phyloP scores from a whole-genome alignment of 1,140 invertebrate genomes.

The Dinothrombium tinctorium region DNA sequence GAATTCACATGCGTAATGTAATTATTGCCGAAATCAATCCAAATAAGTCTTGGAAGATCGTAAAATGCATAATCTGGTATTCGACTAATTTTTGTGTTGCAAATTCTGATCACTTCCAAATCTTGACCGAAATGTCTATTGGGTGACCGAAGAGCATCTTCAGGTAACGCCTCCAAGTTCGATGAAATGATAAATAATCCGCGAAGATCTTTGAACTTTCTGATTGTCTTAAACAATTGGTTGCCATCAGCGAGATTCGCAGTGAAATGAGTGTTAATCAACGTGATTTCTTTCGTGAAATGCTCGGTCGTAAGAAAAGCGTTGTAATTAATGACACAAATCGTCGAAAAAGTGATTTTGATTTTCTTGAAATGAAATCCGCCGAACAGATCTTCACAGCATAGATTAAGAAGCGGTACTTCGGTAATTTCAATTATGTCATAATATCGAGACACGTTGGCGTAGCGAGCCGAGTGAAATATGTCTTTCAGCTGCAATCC shows the following conservation, averaged over 20 bases:
- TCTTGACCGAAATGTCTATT: background rate
- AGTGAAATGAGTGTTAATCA: background rate
- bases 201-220: background rate
- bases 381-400: background rate
- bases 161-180: background rate
- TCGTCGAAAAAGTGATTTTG: background rate
- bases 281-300: background rate
- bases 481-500: background rate
- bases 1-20: background rate
- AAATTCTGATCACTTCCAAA: background rate
- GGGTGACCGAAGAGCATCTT: background rate
- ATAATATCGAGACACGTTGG: background rate
- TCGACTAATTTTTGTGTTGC: background rate
- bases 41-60: background rate
- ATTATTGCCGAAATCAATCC: constrained; percentile 4
- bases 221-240: background rate
- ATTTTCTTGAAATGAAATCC: background rate
- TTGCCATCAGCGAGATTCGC: background rate
- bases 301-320: background rate
- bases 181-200: background rate
- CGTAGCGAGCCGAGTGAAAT: background rate
- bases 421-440: background rate
- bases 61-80: background rate
- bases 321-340: background rate
- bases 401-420: background rate